Percentiles rank a stretch among this genome's conserved stretches.
phyloP scores from a whole-genome alignment of 2,113 vertebrate species.

The Phaetusa simplex region DNA sequence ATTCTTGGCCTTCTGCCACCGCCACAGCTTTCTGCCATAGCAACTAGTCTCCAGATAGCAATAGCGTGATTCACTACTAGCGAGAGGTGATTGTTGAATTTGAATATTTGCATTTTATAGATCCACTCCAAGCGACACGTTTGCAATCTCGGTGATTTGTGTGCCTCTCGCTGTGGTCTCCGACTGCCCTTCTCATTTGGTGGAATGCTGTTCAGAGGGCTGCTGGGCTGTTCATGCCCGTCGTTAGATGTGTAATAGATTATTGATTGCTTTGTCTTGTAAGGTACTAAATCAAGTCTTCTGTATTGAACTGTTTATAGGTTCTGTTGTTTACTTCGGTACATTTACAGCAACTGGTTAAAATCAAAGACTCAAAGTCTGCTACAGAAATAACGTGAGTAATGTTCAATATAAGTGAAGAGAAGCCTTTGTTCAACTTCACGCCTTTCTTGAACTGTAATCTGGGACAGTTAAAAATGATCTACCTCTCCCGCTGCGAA shows the following conservation, averaged over 20 bases:
- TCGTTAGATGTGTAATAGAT: slow-evolving; percentile 45
- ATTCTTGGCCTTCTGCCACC: slow-evolving; percentile 38
- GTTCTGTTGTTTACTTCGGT: slow-evolving; percentile 12
- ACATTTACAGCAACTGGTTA: background rate
- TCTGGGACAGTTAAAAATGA: background rate
- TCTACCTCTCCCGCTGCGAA: background rate
- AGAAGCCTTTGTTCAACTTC: background rate
- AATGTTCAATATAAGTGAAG: background rate
- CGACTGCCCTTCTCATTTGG: background rate
- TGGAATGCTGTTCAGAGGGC: background rate
- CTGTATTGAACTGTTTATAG: slow-evolving; percentile 29
- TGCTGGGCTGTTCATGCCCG: background rate
- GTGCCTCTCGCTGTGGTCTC: background rate
- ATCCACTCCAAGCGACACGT: background rate
- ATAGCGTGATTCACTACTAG: background rate
- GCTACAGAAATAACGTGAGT: background rate
- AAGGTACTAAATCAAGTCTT: slow-evolving; percentile 11
- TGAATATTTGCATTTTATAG: slow-evolving; percentile 36
- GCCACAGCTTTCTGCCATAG: slow-evolving; percentile 32
- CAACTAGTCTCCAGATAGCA: slow-evolving; percentile 39
- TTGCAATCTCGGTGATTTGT: background rate
- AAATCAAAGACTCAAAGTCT: background rate
- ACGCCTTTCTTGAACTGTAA: background rate
- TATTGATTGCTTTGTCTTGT: slow-evolving; percentile 35
- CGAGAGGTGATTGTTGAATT: background rate